Percentiles rank a stretch among this genome's conserved stretches.
phyloP scores from a whole-genome alignment of 2,888 invertebrate species.

The Noctua janthe region DNA sequence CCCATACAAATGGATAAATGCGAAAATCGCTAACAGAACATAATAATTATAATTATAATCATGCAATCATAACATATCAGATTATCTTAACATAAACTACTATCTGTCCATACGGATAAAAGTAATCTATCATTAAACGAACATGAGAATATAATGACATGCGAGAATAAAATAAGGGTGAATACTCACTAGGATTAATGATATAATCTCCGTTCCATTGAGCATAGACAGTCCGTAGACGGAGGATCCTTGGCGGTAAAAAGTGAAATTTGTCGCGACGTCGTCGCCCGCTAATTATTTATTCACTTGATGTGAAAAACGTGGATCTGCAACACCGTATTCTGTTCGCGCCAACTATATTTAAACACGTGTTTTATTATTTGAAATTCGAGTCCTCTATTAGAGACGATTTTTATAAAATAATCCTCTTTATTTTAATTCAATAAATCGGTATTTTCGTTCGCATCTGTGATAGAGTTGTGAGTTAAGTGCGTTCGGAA shows the following conservation, averaged over 20 bases:
- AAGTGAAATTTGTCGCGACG: constrained; percentile 86
- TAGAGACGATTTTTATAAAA: constrained; percentile 66
- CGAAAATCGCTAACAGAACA: constrained; percentile 11
- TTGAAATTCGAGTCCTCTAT: constrained; percentile 73
- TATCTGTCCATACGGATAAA: constrained; percentile 28
- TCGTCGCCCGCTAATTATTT: constrained; percentile 81
- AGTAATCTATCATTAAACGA: constrained; percentile 24
- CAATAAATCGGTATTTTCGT: constrained; percentile 75
- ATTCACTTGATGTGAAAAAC: constrained; percentile 87
- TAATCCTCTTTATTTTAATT: constrained; percentile 72
- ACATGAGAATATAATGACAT: constrained; percentile 22
- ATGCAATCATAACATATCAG: constrained; percentile 10
- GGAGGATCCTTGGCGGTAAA: constrained; percentile 82
- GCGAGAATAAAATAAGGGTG: constrained; percentile 40
- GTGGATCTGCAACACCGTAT: constrained; percentile 82
- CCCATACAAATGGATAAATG: constrained; percentile 13
- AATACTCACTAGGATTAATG: constrained; percentile 82
- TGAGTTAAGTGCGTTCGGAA: constrained; percentile 78
- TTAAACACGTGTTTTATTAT: constrained; percentile 85
- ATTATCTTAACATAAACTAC: constrained; percentile 31
- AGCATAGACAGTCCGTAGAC: constrained; percentile 80
- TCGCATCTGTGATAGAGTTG: constrained; percentile 60
- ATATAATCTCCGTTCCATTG: constrained; percentile 76
- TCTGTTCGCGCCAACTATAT: constrained; percentile 85
- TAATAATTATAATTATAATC: constrained; percentile 26